phyloP scores from a whole-genome alignment of 2,797 vertebrate species.

The Melanotaenia parkinsoni region DNA sequence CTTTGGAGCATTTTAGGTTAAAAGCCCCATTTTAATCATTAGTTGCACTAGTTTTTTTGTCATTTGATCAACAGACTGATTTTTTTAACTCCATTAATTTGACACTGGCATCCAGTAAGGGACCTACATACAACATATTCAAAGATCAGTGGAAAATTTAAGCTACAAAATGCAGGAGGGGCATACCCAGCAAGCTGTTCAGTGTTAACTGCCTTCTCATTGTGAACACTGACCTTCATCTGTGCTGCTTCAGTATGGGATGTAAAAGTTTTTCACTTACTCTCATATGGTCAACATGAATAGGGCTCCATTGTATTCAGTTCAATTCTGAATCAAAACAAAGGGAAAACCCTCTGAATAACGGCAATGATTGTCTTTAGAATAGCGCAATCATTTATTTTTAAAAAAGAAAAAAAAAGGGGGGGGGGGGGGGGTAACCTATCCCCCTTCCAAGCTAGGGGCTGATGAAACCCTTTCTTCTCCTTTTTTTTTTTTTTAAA shows the following conservation, averaged over 20 bases:
- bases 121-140: background rate
- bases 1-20: too few relatives aligned
- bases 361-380: background rate
- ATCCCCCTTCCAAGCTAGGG: background rate
- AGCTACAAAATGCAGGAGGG: background rate
- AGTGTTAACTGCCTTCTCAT: background rate
- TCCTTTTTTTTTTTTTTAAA: background rate
- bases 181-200: background rate
- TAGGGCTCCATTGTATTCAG: too few relatives aligned
- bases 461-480: background rate
- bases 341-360: too few relatives aligned
- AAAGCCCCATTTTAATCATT: background rate
- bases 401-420: too few relatives aligned
- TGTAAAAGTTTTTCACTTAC: background rate
- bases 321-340: too few relatives aligned
- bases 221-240: slow-evolving; percentile 13
- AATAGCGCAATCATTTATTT: too few relatives aligned
- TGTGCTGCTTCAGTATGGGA: background rate
- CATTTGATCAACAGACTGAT: background rate
- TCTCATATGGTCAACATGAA: background rate
- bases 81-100: background rate
- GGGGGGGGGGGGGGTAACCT: background rate
- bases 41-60: background rate
- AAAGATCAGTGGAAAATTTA: background rate
- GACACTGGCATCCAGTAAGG: background rate